Base-by-base conservation (phyloP, 2,888 invertebrate genomes). In the Oithona nana region DNA sequence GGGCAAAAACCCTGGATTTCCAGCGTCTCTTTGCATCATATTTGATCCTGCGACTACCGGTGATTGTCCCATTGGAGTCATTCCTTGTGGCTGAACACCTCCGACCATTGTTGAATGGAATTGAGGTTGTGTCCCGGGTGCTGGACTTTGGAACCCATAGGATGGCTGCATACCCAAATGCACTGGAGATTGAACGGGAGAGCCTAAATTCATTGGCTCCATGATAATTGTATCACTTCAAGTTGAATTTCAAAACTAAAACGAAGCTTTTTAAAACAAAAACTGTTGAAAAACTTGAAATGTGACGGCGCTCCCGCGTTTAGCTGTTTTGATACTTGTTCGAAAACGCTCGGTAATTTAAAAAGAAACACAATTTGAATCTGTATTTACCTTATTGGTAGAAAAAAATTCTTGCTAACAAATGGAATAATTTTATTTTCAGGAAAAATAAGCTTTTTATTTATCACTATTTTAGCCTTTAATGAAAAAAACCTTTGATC, bases 121-220 rank as follows among this genome's bases (percentile, higher is more conserved):
- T 16, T 6, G 39, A 39, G 39, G 8, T 39, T 39, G 39, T 11
- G 16, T 39, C 8, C 16, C 16, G 39, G 39, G 39, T 6, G 39
- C 39, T 39, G 39, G 39, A 16, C 39, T 39, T 39, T 39, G 39
- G 39, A 11, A 39, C 8, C 39, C 39, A 16, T 6, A 16, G 16
- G 16, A 39, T 20, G 22, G 28, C 28, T 28, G n/a, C n/a, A n/a
- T n/a, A n/a, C n/a, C n/a, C n/a, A 49, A 26, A 28, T 2, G 57
- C 2, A 29, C 3, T n/a, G 59, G 59, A 3, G 59, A 59, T 13
- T 59, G 59, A n/a, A 61, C 61, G 24, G 62, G 62, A 4, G 62
- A 62, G 24, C 62, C 62, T n/a, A 62, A 48, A 39, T 28, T 39
- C 62, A 62, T 62, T 11, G 62, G 56, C 29, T 62, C 62, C 62